phyloP scores from a whole-genome alignment of 1,140 invertebrate species.

The Drosophila quadrilineata region DNA sequence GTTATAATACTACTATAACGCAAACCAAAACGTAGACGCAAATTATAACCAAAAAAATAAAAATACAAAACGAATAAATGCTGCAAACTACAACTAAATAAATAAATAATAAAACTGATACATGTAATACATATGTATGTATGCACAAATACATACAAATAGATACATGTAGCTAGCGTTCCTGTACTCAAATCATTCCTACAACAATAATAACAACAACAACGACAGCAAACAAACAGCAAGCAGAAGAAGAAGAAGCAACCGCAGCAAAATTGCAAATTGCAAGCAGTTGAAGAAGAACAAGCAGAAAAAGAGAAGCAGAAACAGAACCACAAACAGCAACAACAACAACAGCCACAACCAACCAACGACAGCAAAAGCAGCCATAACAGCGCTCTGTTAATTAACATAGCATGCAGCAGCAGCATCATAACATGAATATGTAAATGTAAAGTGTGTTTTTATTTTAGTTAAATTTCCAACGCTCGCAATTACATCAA shows the following conservation, averaged over 20 bases:
- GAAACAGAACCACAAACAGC: constrained; percentile 17
- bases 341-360: constrained; percentile 10
- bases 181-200: constrained; percentile 78
- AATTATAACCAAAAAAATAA: constrained; percentile 25
- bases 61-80: not conserved
- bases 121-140: constrained; percentile 15
- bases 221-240: constrained; percentile 16
- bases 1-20: too few relatives aligned
- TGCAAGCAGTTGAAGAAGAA: constrained; percentile 33
- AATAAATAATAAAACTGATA: constrained; percentile 25
- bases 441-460: constrained; percentile 43
- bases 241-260: constrained; percentile 28
- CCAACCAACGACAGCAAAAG: constrained; percentile 7
- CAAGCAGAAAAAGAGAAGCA: constrained; percentile 25
- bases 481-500: constrained; percentile 34
- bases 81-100: constrained; percentile 21
- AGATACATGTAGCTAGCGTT: constrained; percentile 63
- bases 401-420: constrained; percentile 47
- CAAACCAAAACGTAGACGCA: constrained; percentile 2
- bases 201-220: constrained; percentile 44
- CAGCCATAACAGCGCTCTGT: constrained; percentile 36
- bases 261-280: constrained; percentile 27
- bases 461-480: constrained; percentile 62
- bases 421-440: constrained; percentile 11
- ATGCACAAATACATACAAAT: constrained; percentile 17